Evolutionary conservation across 1,140 invertebrate genomes (phyloP).

Genomic region (Homarus americanus): DNA sequence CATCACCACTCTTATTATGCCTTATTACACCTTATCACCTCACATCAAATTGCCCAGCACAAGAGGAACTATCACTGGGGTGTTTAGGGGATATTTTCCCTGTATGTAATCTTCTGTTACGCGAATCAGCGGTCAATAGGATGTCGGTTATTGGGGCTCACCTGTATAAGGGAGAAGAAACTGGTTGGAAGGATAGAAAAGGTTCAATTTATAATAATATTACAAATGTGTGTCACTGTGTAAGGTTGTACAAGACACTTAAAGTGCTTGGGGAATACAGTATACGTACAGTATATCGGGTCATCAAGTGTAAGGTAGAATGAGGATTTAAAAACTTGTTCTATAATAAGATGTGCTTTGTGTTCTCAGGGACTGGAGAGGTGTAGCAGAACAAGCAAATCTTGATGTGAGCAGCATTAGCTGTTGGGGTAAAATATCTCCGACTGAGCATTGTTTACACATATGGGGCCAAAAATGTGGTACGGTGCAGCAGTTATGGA

Average conservation of each 20-base stretch:
- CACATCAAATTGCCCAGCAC: too few relatives aligned
- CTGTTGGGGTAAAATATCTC: constrained; percentile 70
- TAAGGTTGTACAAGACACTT: not conserved
- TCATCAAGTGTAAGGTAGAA: not conserved
- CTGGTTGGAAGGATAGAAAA: too few relatives aligned
- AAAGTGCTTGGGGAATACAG: not conserved
- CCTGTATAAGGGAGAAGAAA: too few relatives aligned
- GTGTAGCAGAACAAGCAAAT: constrained; percentile 67
- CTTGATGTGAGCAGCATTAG: constrained; percentile 66
- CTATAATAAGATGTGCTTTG: not conserved
- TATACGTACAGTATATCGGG: not conserved
- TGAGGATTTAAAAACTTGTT: not conserved
- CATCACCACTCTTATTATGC: too few relatives aligned
- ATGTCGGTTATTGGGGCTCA: too few relatives aligned
- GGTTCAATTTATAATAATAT: too few relatives aligned
- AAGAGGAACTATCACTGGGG: too few relatives aligned
- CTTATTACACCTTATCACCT: too few relatives aligned
- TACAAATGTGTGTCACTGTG: too few relatives aligned
- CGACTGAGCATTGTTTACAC: constrained; percentile 71
- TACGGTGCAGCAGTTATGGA: constrained; percentile 38
- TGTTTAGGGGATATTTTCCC: too few relatives aligned
- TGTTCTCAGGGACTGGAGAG: constrained; percentile 72
- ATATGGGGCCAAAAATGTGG: constrained; percentile 63
- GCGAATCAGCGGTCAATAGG: too few relatives aligned
- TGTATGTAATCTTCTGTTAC: too few relatives aligned